These are phyloP conservation scores for Protomyctophum bolini DNA, from an alignment of 2,113 vertebrate species.

Conservation along the genomic window DNA sequence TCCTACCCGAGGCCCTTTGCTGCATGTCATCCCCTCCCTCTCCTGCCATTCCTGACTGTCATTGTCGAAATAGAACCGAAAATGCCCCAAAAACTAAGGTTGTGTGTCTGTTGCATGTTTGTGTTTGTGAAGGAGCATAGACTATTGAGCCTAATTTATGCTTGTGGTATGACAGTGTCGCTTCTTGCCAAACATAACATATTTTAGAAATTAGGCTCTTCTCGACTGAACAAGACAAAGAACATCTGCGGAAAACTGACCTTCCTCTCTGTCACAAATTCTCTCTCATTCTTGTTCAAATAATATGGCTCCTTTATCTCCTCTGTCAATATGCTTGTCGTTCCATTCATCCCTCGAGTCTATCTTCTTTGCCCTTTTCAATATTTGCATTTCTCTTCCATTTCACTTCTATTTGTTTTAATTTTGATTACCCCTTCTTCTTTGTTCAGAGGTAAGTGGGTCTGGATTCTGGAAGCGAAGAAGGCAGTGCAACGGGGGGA, in stretches of 20 bases:
- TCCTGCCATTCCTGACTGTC: too few relatives aligned
- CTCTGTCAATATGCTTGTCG: too few relatives aligned
- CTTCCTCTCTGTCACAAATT: neutral
- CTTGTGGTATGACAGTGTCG: too few relatives aligned
- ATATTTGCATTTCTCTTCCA: neutral
- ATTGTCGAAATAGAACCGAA: too few relatives aligned
- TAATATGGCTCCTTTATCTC: too few relatives aligned
- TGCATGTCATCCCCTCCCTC: too few relatives aligned
- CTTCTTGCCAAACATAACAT: too few relatives aligned
- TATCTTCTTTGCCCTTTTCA: neutral
- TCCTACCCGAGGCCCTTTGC: too few relatives aligned
- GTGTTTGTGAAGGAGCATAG: slow-evolving; percentile 3
- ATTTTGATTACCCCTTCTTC: neutral
- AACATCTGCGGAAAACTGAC: neutral
- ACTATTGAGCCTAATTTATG: too few relatives aligned
- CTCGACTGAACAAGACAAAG: neutral
- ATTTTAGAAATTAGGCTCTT: neutral
- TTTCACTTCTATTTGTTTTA: neutral
- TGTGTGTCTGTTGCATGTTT: slow-evolving; percentile 3
- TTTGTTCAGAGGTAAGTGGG: slow-evolving; percentile 3
- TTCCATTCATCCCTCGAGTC: neutral
- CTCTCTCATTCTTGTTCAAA: neutral
- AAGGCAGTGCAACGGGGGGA: too few relatives aligned
- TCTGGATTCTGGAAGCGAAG: neutral
- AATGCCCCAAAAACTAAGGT: neutral